Conservation (phyloP, 2,888 invertebrate genomes). For the Callosobruchus maculatus region DNA sequence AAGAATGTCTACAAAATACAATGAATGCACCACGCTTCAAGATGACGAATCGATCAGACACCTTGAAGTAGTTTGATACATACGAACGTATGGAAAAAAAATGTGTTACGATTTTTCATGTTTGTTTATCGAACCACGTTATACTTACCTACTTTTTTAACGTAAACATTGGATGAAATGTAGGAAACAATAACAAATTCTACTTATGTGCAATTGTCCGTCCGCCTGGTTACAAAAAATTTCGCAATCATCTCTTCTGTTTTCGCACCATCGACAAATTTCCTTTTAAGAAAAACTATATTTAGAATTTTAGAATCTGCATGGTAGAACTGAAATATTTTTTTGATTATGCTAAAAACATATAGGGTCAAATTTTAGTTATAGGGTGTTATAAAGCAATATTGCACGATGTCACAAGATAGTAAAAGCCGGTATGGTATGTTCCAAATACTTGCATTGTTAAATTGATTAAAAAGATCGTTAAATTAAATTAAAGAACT, state of each 20-base stretch:
- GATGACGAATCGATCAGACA: neutral
- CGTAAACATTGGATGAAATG: neutral
- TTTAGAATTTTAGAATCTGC: neutral
- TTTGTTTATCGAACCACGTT: constrained; percentile 12
- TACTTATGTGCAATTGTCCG: neutral
- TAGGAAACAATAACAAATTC: neutral
- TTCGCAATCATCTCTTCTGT: neutral
- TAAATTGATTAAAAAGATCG: too few species aligned
- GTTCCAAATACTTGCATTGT: too few species aligned
- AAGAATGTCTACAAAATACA: neutral
- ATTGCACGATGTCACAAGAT: too few species aligned
- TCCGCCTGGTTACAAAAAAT: neutral
- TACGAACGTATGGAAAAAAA: too few species aligned
- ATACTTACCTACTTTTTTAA: constrained; percentile 17
- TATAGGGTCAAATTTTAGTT: too few species aligned
- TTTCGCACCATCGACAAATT: neutral
- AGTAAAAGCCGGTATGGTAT: too few species aligned
- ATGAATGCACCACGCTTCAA: neutral
- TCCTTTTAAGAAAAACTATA: neutral
- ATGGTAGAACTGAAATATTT: too few species aligned
- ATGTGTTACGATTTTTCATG: neutral
- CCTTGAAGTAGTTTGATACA: too few species aligned
- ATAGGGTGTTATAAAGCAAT: too few species aligned
- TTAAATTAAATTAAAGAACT: too few species aligned
- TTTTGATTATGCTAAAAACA: too few species aligned